Evolutionary conservation across 2,797 vertebrate species (phyloP).

Genomic region (Ctenosaura bakeri): DNA sequence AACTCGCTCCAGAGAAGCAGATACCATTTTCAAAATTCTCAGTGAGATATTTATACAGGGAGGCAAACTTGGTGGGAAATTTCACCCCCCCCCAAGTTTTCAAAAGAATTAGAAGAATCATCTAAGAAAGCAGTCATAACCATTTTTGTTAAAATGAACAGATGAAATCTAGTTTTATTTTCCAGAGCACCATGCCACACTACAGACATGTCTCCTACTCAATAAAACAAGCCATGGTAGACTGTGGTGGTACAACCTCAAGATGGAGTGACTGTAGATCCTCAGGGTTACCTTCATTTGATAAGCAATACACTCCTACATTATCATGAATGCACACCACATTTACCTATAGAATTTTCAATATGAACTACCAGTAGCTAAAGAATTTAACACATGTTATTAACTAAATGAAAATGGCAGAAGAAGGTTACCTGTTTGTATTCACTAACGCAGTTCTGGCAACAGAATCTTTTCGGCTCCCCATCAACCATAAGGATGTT

Average conservation of each 20-base stretch:
- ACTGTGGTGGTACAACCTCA: background rate
- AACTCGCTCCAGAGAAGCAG: background rate
- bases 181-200: background rate
- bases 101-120: background rate
- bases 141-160: background rate
- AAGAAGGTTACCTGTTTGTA: conserved; percentile 92
- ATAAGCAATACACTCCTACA: background rate
- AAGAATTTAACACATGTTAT: background rate
- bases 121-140: background rate
- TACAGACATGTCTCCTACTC: background rate
- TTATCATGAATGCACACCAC: background rate
- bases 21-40: conserved; percentile 5
- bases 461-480: conserved; percentile 98
- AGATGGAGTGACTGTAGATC: background rate
- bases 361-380: background rate
- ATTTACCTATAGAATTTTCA: background rate
- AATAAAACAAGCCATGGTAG: background rate
- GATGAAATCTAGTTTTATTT: background rate
- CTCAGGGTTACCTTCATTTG: conserved; percentile 6
- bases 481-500: conserved; percentile 94
- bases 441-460: conserved; percentile 95
- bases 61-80: background rate
- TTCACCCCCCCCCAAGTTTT: background rate
- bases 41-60: background rate
- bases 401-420: conserved; percentile 22